Evolutionary conservation across 2,797 vertebrate species (phyloP), one percentile per base, ranked within the genome.

Genomic region (Haliaeetus albicilla): DNA sequence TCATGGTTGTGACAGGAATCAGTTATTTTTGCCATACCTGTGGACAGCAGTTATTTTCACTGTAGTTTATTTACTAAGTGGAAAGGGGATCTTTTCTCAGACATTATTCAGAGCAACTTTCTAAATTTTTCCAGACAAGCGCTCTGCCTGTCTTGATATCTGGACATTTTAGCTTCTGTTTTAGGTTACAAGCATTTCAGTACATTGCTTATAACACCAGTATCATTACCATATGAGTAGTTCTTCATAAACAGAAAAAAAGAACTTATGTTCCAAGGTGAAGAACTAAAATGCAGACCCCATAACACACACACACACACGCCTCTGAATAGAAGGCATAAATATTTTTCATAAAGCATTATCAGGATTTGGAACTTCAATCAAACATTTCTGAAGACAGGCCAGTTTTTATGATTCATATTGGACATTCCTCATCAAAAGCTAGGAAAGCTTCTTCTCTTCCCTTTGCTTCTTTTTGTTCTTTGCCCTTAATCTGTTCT

Each of bases 11-110:
- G 61, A 56, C 43, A 75, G 17, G 64, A 83, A 60, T 78, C 48
- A 57, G 61, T 54, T 83, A 65, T 77, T 57, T 91, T 90, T 88
- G 48, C 54, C 93, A 81, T 93, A 95, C 64, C 80, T 90, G 61
- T 68, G 60, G 71, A 93, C 35, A 68, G 65, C 13, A 90, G 74
- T n/a, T 86, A 77, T 84, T 95, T 91, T 94, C 64, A 84, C 75
- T 89, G 67, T 48, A 15, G 23, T 71, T 78, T 89, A 68, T 80
- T 92, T 87, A 64, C 53, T 49, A 41, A 91, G 46, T 60, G 35
- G 65, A 89, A 93, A 89, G 15, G 8, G 16, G 17, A 71, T 46
- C 46, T 80, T 81, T 78, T 59, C 5, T 46, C 77, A 71, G 15
- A 30, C 19, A 46, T 48, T 64, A 49, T 60, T 80, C 41, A 54